phyloP scores from a whole-genome alignment of 2,888 invertebrate genomes.

The Hypercompe scribonia region DNA sequence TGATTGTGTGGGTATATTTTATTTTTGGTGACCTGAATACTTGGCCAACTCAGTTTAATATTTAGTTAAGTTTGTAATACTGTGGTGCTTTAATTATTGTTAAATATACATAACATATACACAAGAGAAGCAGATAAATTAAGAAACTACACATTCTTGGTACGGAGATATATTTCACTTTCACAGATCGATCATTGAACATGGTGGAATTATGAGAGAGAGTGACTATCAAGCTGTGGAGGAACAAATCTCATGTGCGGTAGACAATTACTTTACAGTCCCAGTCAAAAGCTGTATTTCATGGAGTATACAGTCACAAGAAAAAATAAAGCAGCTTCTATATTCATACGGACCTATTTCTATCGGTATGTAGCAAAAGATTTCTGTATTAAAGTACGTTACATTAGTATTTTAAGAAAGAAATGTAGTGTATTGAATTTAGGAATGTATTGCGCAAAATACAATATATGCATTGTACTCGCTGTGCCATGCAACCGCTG shows the following conservation, averaged over 20 bases:
- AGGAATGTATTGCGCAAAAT: too few species aligned
- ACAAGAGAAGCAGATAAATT: neutral
- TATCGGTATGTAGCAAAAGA: slow-evolving; percentile 13
- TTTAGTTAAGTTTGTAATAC: too few species aligned
- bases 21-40: too few species aligned
- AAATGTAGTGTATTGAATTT: too few species aligned
- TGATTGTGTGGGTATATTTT: too few species aligned
- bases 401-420: too few species aligned
- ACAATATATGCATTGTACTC: too few species aligned
- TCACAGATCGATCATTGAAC: neutral
- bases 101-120: too few species aligned
- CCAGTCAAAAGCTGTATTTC: neutral
- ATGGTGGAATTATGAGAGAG: slow-evolving; percentile 5
- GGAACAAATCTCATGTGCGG: neutral
- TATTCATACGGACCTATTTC: slow-evolving; percentile 10
- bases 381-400: neutral
- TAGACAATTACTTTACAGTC: neutral
- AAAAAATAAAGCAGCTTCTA: slow-evolving; percentile 14
- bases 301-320: slow-evolving; percentile 7
- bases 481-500: too few species aligned
- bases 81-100: too few species aligned
- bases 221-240: slow-evolving; percentile 13
- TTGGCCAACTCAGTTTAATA: too few species aligned
- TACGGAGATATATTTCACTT: neutral
- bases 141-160: neutral